A percentile compares a stretch with the other conserved stretches of the same genome.
Conservation (phyloP, 2,888 invertebrate genomes). For the Horisme vitalbata region DNA sequence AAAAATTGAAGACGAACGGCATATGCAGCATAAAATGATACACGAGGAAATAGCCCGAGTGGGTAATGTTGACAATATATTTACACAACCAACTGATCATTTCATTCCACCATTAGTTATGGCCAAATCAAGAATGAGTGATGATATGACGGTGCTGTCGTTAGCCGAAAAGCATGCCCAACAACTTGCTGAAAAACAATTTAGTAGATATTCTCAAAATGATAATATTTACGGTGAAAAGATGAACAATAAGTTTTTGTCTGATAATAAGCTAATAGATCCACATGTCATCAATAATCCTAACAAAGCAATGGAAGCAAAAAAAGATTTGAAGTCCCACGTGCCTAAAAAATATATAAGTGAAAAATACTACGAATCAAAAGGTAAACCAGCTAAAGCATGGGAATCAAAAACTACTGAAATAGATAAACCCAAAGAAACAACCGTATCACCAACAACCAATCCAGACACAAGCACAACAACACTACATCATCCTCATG, state of each 20-base stretch:
- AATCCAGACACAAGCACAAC: constrained; percentile 28
- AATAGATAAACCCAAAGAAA: constrained; percentile 38
- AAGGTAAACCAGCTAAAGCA: constrained; percentile 42
- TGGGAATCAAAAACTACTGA: constrained; percentile 39
- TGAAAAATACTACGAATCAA: constrained; percentile 54
- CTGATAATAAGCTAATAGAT: constrained; percentile 36
- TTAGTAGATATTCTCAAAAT: constrained; percentile 42
- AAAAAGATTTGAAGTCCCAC: constrained; percentile 52
- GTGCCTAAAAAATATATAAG: constrained; percentile 65
- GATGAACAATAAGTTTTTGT: constrained; percentile 37
- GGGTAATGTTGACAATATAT: constrained; percentile 73
- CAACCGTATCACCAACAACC: constrained; percentile 30
- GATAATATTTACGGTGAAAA: constrained; percentile 19
- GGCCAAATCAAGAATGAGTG: constrained; percentile 76
- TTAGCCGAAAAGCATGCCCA: constrained; percentile 76
- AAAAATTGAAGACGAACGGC: constrained; percentile 65
- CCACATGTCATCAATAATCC: constrained; percentile 36
- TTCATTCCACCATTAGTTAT: constrained; percentile 79
- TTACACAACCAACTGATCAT: constrained; percentile 76
- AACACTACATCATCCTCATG: constrained; percentile 22
- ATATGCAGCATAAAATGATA: constrained; percentile 68
- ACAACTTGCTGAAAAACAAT: constrained; percentile 61
- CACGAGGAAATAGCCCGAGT: constrained; percentile 71
- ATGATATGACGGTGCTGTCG: constrained; percentile 77
- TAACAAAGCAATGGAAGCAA: constrained; percentile 40